Evolutionary conservation across 2,113 vertebrate species (phyloP), one percentile per base, ranked within the genome.

Genomic region (Drymodes brunneopygia): DNA sequence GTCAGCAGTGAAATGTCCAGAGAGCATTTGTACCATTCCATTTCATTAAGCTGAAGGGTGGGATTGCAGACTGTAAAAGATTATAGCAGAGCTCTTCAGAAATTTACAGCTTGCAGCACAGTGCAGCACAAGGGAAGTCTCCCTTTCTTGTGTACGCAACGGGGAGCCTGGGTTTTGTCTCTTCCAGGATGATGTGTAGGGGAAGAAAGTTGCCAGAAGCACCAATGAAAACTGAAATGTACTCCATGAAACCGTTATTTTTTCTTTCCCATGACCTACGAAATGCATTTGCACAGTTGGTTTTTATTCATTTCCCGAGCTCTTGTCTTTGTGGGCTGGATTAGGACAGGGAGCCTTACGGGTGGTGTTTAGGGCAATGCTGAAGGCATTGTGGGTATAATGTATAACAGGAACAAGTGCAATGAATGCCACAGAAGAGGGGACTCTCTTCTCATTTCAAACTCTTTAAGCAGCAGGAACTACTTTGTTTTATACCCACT

Each of bases 21-120:
- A 97, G 95, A 95, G 94, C 93, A 97, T 97, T 96, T 96, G 96
- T 96, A 85, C 89, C 84, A 94, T 97, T 97, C 80, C 92, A 90
- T 96, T 90, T 96, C 88, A 97, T 97, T 96, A 97, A 95, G 78
- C 79, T 97, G 97, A 91, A 97, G 97, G 95, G 95, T 92, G 97
- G 94, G 96, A 92, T 95, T 97, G 96, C 80, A 95, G 90, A 91
- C 96, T 96, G 90, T 92, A 92, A 95, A 97, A 96, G 74, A 94
- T 97, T 96, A 94, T 88, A 96, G 92, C 58, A 89, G 94, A 97
- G 64, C 89, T 96, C 81, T 56, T 95, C 90, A 94, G 94, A 97
- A 97, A 96, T 95, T 90, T 97, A 95, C 53, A 89, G 95, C 77
- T 92, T 9, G 9, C 67, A 81, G 64, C 1, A 7, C 50, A 93